Evolutionary conservation across 2,888 invertebrate genomes (phyloP), one percentile per base, ranked within the genome.

Genomic region (Amaurobius ferox): DNA sequence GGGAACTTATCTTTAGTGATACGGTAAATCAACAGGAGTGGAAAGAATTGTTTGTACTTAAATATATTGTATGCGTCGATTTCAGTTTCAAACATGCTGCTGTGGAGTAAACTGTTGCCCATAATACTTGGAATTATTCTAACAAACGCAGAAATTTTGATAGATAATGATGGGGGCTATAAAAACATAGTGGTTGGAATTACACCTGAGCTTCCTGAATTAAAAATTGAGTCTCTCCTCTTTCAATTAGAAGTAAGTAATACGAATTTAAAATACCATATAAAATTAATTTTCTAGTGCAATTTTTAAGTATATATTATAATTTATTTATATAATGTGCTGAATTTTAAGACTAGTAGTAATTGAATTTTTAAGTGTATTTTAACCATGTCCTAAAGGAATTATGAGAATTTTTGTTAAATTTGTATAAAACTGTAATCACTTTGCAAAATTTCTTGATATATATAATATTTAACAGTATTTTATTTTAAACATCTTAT

Each of bases 81-180:
- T 11, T 3, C 28, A 55, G 19, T 70, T 61, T 35, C 16, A 16
- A 61, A 35, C 44, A 68, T 39, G 68, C 3, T 55, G 6, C 11
- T 68, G 9, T 62, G 32, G 30, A 7, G 7, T 30, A 32, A n/a
- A 3, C 11, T 68, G 9, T 62, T n/a, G 30, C 16, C 3, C n/a
- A 32, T 6, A 3, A 16, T 64, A 16, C 16, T 32, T 1, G 3
- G 13, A 1, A 16, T 64, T 13, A n/a, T 64, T 29, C 32, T 64
- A 23, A 40, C 79, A 73, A 11, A 62, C 29, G 66, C 77, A 7
- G 28, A 55, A n/a, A 48, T 83, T 35, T 13, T 29, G 39, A 71
- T 83, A n/a, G 83, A 83, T 39, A 48, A 30, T 9, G 77, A 77
- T 67, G 83, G 83, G 5, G 83, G 83, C 5, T 77, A 66, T 35